Evolutionary conservation across 2,888 invertebrate genomes (phyloP).

Genomic region (Cinara cedri): DNA sequence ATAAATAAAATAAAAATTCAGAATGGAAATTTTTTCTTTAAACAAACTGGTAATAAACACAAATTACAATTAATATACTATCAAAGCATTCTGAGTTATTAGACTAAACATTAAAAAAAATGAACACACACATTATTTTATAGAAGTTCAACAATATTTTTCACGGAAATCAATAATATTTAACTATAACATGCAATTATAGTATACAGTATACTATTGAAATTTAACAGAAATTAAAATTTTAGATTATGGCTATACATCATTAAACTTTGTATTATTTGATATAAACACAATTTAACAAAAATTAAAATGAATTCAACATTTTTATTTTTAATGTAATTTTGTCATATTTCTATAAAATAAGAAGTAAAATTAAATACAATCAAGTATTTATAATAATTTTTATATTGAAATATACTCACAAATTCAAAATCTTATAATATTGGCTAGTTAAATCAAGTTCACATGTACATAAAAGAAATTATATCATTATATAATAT

Average conservation of each 20-base stretch:
- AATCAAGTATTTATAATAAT: constrained; percentile 30
- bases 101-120: constrained; percentile 18
- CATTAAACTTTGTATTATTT: constrained; percentile 5
- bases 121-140: constrained; percentile 50
- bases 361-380: constrained; percentile 32
- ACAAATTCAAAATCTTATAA: constrained; percentile 26
- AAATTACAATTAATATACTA: constrained; percentile 16
- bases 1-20: constrained; percentile 2
- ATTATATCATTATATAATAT: not conserved
- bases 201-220: no score
- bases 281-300: constrained; percentile 1
- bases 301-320: constrained; percentile 21
- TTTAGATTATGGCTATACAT: constrained; percentile 3
- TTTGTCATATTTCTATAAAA: constrained; percentile 27
- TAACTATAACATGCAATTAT: not conserved
- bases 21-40: not conserved
- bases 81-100: constrained; percentile 18
- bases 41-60: constrained; percentile 11
- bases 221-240: not conserved
- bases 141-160: constrained; percentile 12
- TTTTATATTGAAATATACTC: constrained; percentile 3
- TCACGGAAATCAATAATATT: constrained; percentile 13
- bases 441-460: constrained; percentile 24
- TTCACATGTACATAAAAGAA: constrained; percentile 20
- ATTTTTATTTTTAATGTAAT: not conserved